These are phyloP conservation scores for Metellina segmentata DNA, from an alignment of 2,888 invertebrate species.

Conservation along the genomic window DNA sequence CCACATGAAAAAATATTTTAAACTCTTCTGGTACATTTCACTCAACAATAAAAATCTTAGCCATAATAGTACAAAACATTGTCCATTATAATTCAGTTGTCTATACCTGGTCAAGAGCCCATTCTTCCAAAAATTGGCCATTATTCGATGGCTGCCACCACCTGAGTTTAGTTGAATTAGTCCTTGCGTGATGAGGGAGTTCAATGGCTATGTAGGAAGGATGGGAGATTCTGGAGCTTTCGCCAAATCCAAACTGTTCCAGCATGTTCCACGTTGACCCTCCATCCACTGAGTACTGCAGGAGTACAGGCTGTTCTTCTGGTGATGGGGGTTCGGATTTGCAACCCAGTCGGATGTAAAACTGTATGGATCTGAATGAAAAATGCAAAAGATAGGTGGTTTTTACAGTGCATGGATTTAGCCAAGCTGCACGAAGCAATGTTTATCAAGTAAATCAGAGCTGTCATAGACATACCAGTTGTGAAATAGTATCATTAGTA, in stretches of 20 bases:
- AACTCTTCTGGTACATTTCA: background rate
- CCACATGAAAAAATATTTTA: no score
- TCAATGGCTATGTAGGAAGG: conserved; percentile 80
- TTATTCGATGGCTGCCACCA: conserved; percentile 81
- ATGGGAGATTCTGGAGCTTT: conserved; percentile 74
- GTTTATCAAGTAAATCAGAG: no score
- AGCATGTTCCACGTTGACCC: conserved; percentile 81
- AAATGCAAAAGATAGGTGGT: background rate
- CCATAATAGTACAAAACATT: background rate
- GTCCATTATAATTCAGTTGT: background rate
- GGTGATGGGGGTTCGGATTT: conserved; percentile 77
- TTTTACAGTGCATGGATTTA: background rate
- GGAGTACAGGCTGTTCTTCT: conserved; percentile 80
- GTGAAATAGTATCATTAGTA: no score
- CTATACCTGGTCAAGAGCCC: conserved; percentile 82
- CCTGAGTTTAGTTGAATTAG: conserved; percentile 80
- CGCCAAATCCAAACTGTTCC: conserved; percentile 80
- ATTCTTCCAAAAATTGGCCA: conserved; percentile 80
- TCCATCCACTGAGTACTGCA: conserved; percentile 81
- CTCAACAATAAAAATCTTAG: background rate
- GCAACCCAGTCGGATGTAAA: conserved; percentile 81
- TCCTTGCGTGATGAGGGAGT: conserved; percentile 79
- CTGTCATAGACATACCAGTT: no score
- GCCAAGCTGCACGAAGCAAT: no score
- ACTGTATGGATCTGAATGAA: conserved; percentile 80